Evolutionary conservation across 2,113 vertebrate species (phyloP), one percentile per base, ranked within the genome.

Genomic region (Ceuthmochares aereus): DNA sequence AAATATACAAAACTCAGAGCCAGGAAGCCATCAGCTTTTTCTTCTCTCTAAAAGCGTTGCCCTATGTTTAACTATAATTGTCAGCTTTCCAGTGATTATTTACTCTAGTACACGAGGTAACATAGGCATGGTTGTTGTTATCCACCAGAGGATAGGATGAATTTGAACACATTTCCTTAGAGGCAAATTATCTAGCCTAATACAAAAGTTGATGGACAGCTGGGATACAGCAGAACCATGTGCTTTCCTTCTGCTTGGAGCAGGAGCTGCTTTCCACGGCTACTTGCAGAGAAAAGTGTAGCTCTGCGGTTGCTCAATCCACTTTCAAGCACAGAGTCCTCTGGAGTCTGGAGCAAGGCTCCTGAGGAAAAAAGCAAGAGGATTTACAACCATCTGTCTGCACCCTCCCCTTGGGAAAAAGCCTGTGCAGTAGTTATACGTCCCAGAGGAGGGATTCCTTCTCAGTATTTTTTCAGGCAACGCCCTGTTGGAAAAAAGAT

Each of bases 91-190:
- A 66, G 21, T 45, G 92, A 89, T 95, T 97, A 88, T 96, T 97
- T 97, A 95, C 80, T 95, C 60, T 92, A 8, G 72, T 76, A 20
- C 26, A 37, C 72, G 75, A 93, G 85, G 91, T 55, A 89, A 93
- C 52, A 54, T 37, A 90, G 43, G 63, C 85, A 64, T 25, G 29
- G 69, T 21, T 83, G 62, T 58, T 89, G 42, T 74, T 81, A 91
- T 17, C 25, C 91, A 78, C 87, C 45, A 88, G 79, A 75, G 87
- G 51, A 91, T 27, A 94, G 67, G 84, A 85, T 87, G 69, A 92
- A 93, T 88, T 96, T 94, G 91, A 94, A 93, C 73, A 94, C 52
- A 72, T 94, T 87, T 95, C 51, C 73, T 97, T 74, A 80, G 84
- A 89, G 58, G 30, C 68, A 85, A 67, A 92, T 92, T 87, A n/a